phyloP scores from a whole-genome alignment of 2,888 invertebrate species.

The Phorcus lineatus region DNA sequence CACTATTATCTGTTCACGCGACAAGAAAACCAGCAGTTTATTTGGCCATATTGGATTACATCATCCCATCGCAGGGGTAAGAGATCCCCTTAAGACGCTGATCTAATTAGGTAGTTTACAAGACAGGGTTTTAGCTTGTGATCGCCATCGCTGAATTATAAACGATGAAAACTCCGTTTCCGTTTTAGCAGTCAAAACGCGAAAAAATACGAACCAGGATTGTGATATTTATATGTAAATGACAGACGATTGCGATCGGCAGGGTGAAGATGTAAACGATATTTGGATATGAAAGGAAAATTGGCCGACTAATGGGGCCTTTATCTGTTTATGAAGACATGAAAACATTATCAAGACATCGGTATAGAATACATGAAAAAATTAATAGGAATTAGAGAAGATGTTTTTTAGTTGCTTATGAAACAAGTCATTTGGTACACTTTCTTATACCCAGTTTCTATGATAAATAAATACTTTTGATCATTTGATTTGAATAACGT shows the following conservation, averaged over 20 bases:
- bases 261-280: neutral
- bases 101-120: neutral
- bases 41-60: constrained; percentile 10
- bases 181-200: neutral
- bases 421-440: too few species aligned
- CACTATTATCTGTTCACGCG: neutral
- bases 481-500: too few species aligned
- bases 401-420: too few species aligned
- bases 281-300: constrained; percentile 4
- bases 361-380: too few species aligned
- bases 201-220: neutral
- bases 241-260: neutral
- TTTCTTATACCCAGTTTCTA: too few species aligned
- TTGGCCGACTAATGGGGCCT: constrained; percentile 7
- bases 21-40: neutral
- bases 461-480: too few species aligned
- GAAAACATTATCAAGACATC: neutral
- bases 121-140: neutral
- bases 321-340: too few species aligned
- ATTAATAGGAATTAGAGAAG: too few species aligned
- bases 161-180: constrained; percentile 1
- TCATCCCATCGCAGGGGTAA: neutral
- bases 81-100: neutral
- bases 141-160: neutral
- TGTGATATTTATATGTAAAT: constrained; percentile 5